A percentile compares a stretch with the other conserved stretches of the same genome.
Evolutionary conservation across 92 coral and sea anemone genomes (phyloP).

Genomic region (Scolanthus callimorphus): DNA sequence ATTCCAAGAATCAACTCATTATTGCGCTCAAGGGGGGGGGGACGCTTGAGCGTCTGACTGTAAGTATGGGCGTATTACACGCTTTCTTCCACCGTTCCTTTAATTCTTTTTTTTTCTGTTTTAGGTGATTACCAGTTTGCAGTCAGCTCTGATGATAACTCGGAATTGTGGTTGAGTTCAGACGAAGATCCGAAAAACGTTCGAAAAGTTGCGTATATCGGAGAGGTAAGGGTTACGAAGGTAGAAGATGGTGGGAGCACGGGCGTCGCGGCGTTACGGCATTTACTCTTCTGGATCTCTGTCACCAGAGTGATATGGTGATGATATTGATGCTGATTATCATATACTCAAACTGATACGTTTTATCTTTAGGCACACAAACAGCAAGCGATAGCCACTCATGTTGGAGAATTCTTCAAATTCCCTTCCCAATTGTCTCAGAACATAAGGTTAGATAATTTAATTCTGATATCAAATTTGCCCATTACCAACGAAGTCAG

Average conservation of each 20-base stretch:
- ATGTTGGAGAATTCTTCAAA: slow-evolving; percentile 18
- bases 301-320: no score
- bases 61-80: no score
- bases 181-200: slow-evolving; percentile 45
- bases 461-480: not conserved
- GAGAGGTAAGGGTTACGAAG: slow-evolving; percentile 62
- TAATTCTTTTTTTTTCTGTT: slow-evolving; percentile 7
- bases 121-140: slow-evolving; percentile 39
- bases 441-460: slow-evolving; percentile 36
- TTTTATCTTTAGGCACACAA: slow-evolving; percentile 10
- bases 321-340: no score
- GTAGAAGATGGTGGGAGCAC: no score
- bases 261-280: no score
- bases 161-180: slow-evolving; percentile 58
- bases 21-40: no score
- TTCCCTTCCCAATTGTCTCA: slow-evolving; percentile 30
- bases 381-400: slow-evolving; percentile 24
- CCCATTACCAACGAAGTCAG: no score
- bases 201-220: slow-evolving; percentile 53
- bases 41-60: no score
- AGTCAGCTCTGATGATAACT: slow-evolving; percentile 52
- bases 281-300: no score
- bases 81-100: no score
- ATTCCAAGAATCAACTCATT: no score
- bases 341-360: no score